phyloP scores from a whole-genome alignment of 2,113 vertebrate genomes.

The Monarcha castaneiventris region DNA sequence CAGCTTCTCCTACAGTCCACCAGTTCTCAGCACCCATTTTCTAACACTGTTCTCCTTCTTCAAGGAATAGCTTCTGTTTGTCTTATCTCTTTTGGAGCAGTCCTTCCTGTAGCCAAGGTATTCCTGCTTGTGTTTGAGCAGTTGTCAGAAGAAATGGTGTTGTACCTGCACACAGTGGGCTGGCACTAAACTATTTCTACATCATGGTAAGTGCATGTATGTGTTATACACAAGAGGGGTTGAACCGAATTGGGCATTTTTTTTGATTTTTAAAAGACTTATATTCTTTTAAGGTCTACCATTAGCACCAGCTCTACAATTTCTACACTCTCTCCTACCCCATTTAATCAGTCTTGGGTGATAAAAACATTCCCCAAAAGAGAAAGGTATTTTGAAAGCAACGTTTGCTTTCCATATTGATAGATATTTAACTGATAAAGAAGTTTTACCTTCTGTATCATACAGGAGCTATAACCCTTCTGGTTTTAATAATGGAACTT shows the following conservation, averaged over 20 bases:
- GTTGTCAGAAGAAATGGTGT: background rate
- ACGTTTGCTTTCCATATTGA: background rate
- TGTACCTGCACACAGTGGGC: background rate
- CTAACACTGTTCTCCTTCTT: background rate
- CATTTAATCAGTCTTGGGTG: background rate
- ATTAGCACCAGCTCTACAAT: background rate
- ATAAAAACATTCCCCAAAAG: background rate
- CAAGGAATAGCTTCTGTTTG: background rate
- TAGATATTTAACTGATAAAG: background rate
- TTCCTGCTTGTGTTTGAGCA: background rate
- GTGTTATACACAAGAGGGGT: rapidly evolving
- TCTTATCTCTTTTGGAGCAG: background rate
- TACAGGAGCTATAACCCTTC: background rate
- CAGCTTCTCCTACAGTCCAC: background rate
- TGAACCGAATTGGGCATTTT: rapidly evolving
- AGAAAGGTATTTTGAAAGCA: background rate
- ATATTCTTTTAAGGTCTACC: background rate
- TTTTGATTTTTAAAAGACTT: rapidly evolving
- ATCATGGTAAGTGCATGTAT: rapidly evolving
- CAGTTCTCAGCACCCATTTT: background rate
- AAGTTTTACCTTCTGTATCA: background rate
- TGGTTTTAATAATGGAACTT: background rate
- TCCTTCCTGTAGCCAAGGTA: background rate
- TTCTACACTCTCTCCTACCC: background rate
- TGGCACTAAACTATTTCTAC: background rate